Conservation (phyloP, 1,140 invertebrate genomes). For the Drosophila ironensis region DNA sequence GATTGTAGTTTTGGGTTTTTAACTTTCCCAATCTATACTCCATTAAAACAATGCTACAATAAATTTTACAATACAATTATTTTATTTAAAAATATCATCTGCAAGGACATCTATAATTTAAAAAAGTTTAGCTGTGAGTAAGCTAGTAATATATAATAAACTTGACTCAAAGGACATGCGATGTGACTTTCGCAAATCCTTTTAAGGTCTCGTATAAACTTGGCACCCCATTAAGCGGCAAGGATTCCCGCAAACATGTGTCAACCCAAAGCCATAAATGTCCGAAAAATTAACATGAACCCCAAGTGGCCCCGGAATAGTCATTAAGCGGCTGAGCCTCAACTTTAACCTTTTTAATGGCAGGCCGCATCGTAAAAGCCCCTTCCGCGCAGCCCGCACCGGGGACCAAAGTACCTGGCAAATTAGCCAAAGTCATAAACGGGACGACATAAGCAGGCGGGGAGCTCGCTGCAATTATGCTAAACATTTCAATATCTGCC, state of each 20-base stretch:
- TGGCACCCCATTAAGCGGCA: conserved; percentile 12
- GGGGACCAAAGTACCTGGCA: too few species aligned
- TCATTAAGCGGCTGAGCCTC: conserved; percentile 51
- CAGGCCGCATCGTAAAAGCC: conserved; percentile 46
- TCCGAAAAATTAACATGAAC: conserved; percentile 40
- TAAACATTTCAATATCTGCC: conserved; percentile 28
- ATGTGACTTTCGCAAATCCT: neutral
- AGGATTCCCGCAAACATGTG: conserved; percentile 31
- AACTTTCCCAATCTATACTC: too few species aligned
- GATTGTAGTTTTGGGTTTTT: too few species aligned
- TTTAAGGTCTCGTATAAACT: conserved; percentile 2
- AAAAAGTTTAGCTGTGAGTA: too few species aligned
- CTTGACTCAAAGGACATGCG: too few species aligned
- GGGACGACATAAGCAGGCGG: conserved; percentile 41
- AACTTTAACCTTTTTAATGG: conserved; percentile 78
- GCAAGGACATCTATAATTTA: too few species aligned
- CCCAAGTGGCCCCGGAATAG: conserved; percentile 35
- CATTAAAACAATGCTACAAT: too few species aligned
- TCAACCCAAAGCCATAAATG: conserved; percentile 57
- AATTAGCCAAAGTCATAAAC: conserved; percentile 66
- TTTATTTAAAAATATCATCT: too few species aligned
- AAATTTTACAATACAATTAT: too few species aligned
- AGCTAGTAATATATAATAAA: too few species aligned
- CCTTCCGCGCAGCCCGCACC: neutral
- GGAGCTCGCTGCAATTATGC: conserved; percentile 63